Conservation (phyloP, 2,113 vertebrate genomes). For the Muntiacus muntjak region DNA sequence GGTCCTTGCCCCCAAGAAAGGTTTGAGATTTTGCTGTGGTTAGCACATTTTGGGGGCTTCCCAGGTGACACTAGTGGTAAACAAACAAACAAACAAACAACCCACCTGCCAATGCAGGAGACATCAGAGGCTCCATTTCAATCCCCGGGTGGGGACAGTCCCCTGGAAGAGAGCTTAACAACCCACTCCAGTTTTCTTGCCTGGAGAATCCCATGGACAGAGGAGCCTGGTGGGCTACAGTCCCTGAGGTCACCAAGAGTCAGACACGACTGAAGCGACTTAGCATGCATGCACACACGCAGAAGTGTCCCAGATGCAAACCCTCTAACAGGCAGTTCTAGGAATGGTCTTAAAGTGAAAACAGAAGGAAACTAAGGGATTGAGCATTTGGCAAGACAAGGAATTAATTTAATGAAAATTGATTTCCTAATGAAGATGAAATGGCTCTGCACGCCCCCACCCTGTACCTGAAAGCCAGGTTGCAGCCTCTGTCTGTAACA, state of each 20-base stretch:
- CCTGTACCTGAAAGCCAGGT: not conserved
- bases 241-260: not conserved
- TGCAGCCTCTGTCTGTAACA: not conserved
- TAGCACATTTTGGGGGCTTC: not conserved
- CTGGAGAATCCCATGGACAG: not conserved
- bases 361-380: not conserved
- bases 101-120: not conserved
- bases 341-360: not conserved
- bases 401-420: not conserved
- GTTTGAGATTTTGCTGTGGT: not conserved
- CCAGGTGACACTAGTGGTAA: not conserved
- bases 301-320: not conserved
- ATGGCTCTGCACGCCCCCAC: not conserved
- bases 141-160: not conserved
- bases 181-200: not conserved
- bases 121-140: not conserved
- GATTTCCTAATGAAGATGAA: not conserved
- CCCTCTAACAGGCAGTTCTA: not conserved
- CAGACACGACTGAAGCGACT: not conserved
- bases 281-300: not conserved
- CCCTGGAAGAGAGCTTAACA: not conserved
- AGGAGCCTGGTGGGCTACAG: not conserved
- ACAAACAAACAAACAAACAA: not conserved
- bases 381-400: not conserved
- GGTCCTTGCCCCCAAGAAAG: not conserved